Percentiles rank a stretch among this genome's conserved stretches.
Evolutionary conservation across 2,888 invertebrate species (phyloP).

Genomic region (Cephus spinipes): DNA sequence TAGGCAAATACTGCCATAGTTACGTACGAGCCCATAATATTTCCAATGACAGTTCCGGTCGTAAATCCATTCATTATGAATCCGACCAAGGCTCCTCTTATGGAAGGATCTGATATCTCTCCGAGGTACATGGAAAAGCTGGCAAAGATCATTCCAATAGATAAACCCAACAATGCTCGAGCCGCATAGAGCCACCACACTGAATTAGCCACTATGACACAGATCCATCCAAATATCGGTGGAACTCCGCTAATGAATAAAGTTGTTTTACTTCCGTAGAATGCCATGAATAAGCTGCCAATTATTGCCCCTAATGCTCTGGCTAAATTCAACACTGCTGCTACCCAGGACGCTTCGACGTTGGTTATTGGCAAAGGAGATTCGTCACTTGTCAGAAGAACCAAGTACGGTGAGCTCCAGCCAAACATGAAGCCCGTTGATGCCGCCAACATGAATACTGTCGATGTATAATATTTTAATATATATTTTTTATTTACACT

Average conservation of each 20-base stretch:
- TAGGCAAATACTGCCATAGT: slow-evolving; percentile 13
- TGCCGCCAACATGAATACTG: slow-evolving; percentile 44
- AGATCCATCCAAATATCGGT: slow-evolving; percentile 6
- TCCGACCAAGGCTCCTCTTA: slow-evolving; percentile 47
- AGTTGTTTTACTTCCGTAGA: slow-evolving; percentile 13
- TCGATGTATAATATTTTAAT: not conserved
- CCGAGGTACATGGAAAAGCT: slow-evolving; percentile 52
- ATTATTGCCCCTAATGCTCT: slow-evolving; percentile 9
- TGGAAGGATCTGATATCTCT: slow-evolving; percentile 47
- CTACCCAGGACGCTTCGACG: slow-evolving; percentile 17
- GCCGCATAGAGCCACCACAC: slow-evolving; percentile 39
- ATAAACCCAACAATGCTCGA: slow-evolving; percentile 37
- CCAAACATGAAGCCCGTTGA: slow-evolving; percentile 45
- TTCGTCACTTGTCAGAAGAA: slow-evolving; percentile 34
- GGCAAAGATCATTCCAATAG: slow-evolving; percentile 43
- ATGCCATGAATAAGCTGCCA: slow-evolving; percentile 7
- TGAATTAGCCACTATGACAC: slow-evolving; percentile 30
- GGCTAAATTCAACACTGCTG: slow-evolving; percentile 12
- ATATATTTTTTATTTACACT: not conserved
- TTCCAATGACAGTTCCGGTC: not conserved
- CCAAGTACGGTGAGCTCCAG: slow-evolving; percentile 55
- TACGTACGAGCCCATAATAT: slow-evolving; percentile 8
- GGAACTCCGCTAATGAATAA: slow-evolving; percentile 1
- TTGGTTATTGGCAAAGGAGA: slow-evolving; percentile 17
- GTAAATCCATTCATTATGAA: slow-evolving; percentile 2